These are phyloP conservation scores for Drosophila suzukii DNA, from an alignment of 1,140 invertebrate genomes.

Conservation along the genomic window DNA sequence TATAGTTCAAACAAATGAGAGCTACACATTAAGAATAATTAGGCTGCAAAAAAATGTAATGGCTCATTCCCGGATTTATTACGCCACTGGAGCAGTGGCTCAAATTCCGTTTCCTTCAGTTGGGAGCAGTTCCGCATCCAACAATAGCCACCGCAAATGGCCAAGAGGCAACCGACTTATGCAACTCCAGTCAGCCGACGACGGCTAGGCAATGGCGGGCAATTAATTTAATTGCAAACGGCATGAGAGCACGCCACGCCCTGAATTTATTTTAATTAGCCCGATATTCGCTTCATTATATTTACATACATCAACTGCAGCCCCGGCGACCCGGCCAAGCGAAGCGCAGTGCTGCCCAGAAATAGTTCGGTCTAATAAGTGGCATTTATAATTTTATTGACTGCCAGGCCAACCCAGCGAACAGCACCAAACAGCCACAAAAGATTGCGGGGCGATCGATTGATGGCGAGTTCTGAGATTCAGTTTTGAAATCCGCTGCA, in stretches of 20 bases:
- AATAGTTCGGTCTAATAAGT: constrained; percentile 75
- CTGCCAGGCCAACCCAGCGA: constrained; percentile 46
- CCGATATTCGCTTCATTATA: constrained; percentile 64
- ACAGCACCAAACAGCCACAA: constrained; percentile 6
- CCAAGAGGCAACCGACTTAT: constrained; percentile 45
- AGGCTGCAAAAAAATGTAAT: constrained; percentile 3
- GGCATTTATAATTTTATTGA: constrained; percentile 80
- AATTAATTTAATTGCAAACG: constrained; percentile 74
- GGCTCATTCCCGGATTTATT: constrained; percentile 7
- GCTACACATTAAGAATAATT: not conserved
- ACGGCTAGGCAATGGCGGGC: constrained; percentile 36
- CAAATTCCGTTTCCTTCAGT: constrained; percentile 19
- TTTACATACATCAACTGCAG: constrained; percentile 45
- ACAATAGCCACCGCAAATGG: constrained; percentile 37
- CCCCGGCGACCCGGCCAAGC: constrained; percentile 31
- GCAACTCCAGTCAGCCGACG: constrained; percentile 39
- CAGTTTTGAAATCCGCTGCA: constrained; percentile 69
- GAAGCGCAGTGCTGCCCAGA: constrained; percentile 57
- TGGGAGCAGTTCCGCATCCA: constrained; percentile 37
- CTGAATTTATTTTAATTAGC: constrained; percentile 75
- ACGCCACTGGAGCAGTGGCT: constrained; percentile 9
- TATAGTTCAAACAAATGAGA: not conserved
- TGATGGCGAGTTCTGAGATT: constrained; percentile 52
- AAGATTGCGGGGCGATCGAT: constrained; percentile 35
- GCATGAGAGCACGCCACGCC: constrained; percentile 69